Base-by-base conservation (phyloP, 1,140 invertebrate genomes). In the Hyles euphorbiae region DNA sequence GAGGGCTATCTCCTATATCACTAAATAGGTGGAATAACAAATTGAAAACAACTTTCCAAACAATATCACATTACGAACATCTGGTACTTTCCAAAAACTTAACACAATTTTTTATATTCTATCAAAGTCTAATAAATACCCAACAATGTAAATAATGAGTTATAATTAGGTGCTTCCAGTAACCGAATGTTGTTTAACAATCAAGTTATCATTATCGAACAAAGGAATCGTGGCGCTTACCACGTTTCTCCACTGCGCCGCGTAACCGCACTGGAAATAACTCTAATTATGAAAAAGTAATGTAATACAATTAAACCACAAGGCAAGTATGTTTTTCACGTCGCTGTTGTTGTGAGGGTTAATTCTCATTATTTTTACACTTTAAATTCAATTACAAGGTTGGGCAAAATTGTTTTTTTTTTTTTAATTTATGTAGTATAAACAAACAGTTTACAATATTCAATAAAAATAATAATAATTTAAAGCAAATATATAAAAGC, bases 231-330 rank as follows among this genome's bases (percentile, higher is more conserved):
- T 58, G 58, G 63, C 51, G 66, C 68, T 66, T 57, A 58, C 58
- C 60, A 58, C 54, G 59, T 61, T 66, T 67, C 64, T 58, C 22
- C 22, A 22, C 22, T 1, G 2, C 22, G 22, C 22, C 22, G 22
- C 46, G 53, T 74, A 78, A 76, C 75, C 71, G 53, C 72, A 74
- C 53, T 34, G 43, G 55, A 69, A 75, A 76, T 69, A 62, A 66
- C 73, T 68, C 50, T 74, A 79, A 73, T 77, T 77, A 55, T 63
- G 60, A 48, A 74, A 60, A 72, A 22, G 57, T 67, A 72, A 69
- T 68, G 68, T 60, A 74, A 74, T 72, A 79, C 69, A 76, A 84
- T 78, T 80, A 77, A 75, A 76, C 75, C 72, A 57, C 78, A 82
- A 78, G 65, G 68, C 57, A 67, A 70, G 59, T 58, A 61, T 63